A percentile compares a stretch with the other conserved stretches of the same genome.
phyloP scores from a whole-genome alignment of 2,113 vertebrate genomes.

The Muntiacus reevesi region DNA sequence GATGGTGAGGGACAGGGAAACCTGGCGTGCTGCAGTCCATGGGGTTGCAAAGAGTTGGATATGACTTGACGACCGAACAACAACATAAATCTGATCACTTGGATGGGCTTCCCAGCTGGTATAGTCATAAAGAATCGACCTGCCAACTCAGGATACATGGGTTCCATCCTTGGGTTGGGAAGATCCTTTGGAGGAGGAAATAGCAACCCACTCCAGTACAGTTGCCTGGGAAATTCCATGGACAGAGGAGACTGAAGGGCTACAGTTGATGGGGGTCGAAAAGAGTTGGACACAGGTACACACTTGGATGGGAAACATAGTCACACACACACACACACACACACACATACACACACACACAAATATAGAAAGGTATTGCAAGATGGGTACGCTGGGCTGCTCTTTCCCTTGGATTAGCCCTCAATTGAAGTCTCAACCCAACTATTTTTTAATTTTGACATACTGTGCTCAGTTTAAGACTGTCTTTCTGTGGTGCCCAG shows the following conservation, averaged over 20 bases:
- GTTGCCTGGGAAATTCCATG: not conserved
- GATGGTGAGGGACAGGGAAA: not conserved
- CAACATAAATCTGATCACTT: not conserved
- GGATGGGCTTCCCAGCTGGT: not conserved
- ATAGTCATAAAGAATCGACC: not conserved
- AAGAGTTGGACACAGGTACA: not conserved
- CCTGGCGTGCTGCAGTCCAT: not conserved
- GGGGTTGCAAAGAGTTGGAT: not conserved
- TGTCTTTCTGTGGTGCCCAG: not conserved
- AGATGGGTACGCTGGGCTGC: not conserved
- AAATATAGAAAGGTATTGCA: not conserved
- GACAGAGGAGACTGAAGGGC: not conserved
- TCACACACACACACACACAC: not conserved
- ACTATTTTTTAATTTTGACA: not conserved
- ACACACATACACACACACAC: not conserved
- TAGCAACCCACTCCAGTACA: not conserved
- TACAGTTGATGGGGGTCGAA: not conserved
- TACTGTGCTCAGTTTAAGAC: not conserved
- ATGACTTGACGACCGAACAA: not conserved
- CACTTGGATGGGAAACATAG: not conserved
- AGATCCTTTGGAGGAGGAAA: not conserved
- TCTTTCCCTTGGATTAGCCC: conserved; percentile 14
- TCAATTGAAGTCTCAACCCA: not conserved
- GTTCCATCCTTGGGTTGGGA: not conserved
- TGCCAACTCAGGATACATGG: not conserved